phyloP scores from a whole-genome alignment of 23 tunicate species.

The Trididemnum clinides region DNA sequence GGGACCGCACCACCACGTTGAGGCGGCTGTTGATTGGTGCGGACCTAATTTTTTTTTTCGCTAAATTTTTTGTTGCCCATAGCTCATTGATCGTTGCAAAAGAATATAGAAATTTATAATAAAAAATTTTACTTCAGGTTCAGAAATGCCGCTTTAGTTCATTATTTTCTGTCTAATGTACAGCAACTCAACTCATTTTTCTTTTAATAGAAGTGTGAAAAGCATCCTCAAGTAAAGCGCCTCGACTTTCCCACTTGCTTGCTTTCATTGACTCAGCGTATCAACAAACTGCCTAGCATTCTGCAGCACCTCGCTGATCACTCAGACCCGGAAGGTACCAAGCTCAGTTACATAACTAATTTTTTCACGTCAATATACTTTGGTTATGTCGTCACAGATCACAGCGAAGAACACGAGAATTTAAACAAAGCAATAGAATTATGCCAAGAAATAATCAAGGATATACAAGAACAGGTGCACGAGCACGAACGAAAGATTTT shows the following conservation, averaged over 20 bases:
- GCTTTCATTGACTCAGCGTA: conserved; percentile 77
- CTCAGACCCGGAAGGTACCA: conserved; percentile 61
- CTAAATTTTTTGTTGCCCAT: no score
- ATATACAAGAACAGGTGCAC: conserved; percentile 73
- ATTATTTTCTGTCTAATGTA: not conserved
- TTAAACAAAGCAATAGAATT: conserved; percentile 55
- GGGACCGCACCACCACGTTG: no score
- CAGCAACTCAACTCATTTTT: no score
- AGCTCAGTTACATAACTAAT: no score
- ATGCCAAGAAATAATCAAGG: conserved; percentile 55
- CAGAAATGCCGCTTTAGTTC: not conserved
- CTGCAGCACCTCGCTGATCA: conserved; percentile 68
- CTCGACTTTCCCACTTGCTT: conserved; percentile 74
- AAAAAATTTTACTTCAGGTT: not conserved
- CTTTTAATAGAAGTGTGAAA: conserved; percentile 70
- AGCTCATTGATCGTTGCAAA: no score
- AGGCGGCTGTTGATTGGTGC: no score
- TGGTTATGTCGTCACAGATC: conserved; percentile 35
- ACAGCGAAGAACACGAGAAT: conserved; percentile 56
- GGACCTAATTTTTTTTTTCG: no score
- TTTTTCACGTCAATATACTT: not conserved
- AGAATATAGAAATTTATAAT: no score
- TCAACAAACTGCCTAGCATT: conserved; percentile 86
- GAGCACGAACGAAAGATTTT: conserved; percentile 43
- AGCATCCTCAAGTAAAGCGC: conserved; percentile 60